Evolutionary conservation across 1,140 invertebrate species (phyloP), one percentile per base, ranked within the genome.

Genomic region (Trypoxylus dichotomus): DNA sequence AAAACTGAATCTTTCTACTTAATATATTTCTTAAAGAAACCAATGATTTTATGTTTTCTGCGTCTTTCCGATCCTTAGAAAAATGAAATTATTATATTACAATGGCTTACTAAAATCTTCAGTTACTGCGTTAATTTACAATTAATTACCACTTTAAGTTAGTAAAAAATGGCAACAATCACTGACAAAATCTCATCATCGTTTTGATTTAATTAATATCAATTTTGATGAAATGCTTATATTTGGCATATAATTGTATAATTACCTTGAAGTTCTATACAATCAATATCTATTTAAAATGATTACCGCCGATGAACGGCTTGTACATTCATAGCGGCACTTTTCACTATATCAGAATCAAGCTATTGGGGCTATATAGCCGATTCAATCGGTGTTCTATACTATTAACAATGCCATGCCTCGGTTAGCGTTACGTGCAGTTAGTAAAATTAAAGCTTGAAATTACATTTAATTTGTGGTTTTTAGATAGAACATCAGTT

Each of bases 391-490:
- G 19, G 19, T 15, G 24, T 29, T 37, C 19, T 74, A 29, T 74
- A 21, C 11, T 68, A 24, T 68, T 68, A 24, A 68, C 60, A 74
- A 37, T 41, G 13, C 63, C 8, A 71, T 71, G 63, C 63, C 25
- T 71, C 63, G 63, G 24, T 32, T 27, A 32, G 72, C 32, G 29
- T 42, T 41, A 74, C 72, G 19, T 74, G 29, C 32, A 74, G 72
- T 13, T 74, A 74, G 19, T 25, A 74, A 41, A 74, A 74, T 41
- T 74, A 74, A 74, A 74, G 32, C 72, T 43, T 74, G 72, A 74
- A 74, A 74, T 74, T 74, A 74, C 32, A 27, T 43, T 41, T 74
- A 41, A 74, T 74, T 74, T 74, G 72, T 43, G 72, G 72, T 74
- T 74, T 74, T 74, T 74, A 15, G 29, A 29, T 21, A 29, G 60